A percentile compares a stretch with the other conserved stretches of the same genome.
Evolutionary conservation across 2,113 vertebrate species (phyloP).

Genomic region (Merops nubicus): DNA sequence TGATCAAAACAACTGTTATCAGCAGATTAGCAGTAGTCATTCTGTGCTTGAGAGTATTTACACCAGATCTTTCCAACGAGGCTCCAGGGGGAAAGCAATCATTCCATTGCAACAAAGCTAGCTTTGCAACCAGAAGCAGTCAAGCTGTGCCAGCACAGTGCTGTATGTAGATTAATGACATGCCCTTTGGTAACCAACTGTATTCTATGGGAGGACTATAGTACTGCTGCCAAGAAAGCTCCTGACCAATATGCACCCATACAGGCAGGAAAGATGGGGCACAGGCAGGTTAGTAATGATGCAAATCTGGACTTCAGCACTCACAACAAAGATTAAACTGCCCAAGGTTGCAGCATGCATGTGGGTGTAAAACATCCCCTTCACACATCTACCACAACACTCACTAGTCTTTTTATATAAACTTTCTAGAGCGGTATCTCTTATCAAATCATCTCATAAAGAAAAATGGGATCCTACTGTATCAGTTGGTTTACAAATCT

Average conservation of each 20-base stretch:
- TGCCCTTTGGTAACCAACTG: neutral
- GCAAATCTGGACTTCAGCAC: neutral
- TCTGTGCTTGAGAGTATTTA: neutral
- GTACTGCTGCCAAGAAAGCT: neutral
- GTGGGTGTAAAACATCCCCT: neutral
- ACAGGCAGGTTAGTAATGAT: neutral
- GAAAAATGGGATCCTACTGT: rapidly evolving
- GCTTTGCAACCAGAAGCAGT: neutral
- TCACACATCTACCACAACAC: neutral
- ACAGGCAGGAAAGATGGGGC: neutral
- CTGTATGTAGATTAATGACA: neutral
- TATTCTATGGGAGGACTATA: neutral
- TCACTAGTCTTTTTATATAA: neutral
- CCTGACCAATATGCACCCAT: neutral
- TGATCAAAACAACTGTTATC: neutral
- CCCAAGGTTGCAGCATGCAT: neutral
- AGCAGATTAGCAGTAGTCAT: neutral
- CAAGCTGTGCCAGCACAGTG: neutral
- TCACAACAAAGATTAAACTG: neutral
- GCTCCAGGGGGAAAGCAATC: neutral
- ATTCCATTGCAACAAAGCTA: neutral
- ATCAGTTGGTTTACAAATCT: neutral
- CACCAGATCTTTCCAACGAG: neutral
- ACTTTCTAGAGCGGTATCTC: neutral
- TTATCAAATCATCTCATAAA: neutral